Conservation (phyloP, 2,888 invertebrate species). For the Chaetoderma sp. region DNA sequence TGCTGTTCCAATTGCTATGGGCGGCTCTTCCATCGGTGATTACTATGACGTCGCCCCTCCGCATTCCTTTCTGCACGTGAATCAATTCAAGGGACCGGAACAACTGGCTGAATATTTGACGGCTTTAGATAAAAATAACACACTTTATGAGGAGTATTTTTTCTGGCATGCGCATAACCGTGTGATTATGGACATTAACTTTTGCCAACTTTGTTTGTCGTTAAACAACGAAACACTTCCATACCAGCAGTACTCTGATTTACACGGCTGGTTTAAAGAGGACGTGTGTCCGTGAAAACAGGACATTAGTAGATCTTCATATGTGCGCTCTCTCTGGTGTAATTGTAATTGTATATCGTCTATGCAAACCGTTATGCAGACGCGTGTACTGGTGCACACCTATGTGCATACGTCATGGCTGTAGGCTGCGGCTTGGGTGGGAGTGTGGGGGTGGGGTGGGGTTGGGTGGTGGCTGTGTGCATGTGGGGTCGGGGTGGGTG, state of each 20-base stretch:
- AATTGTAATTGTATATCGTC: no score
- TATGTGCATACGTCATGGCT: no score
- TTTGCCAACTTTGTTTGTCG: background rate
- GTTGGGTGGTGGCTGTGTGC: no score
- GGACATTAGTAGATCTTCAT: no score
- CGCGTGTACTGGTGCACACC: no score
- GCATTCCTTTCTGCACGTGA: background rate
- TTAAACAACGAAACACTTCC: background rate
- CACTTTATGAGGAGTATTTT: background rate
- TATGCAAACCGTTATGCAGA: no score
- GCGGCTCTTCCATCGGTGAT: background rate
- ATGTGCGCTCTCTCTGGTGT: no score
- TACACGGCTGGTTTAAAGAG: background rate
- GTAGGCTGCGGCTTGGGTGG: no score
- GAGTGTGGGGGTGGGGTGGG: no score
- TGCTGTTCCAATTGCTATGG: constrained; percentile 1
- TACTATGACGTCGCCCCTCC: background rate
- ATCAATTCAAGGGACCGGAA: background rate
- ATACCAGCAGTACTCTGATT: constrained; percentile 1
- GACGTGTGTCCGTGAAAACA: no score
- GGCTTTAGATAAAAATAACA: background rate
- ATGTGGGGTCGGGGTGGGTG: no score
- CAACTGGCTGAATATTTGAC: background rate
- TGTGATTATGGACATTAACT: background rate
- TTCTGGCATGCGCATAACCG: background rate